Conservation (phyloP, 1,140 invertebrate species). For the Listronotus bonariensis region DNA sequence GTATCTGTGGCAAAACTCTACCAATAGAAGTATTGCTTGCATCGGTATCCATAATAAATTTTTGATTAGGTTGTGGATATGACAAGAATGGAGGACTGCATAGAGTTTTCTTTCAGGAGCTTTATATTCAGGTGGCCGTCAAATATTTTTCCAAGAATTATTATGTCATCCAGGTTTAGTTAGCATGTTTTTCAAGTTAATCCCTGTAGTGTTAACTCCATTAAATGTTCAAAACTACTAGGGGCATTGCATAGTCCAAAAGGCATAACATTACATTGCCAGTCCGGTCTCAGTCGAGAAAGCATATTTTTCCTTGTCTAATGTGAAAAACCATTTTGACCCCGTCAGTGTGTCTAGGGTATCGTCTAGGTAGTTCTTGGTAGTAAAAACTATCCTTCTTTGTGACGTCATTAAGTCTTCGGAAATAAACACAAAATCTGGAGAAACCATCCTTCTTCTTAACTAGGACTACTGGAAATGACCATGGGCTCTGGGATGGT, state of each 20-base stretch:
- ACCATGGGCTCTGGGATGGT: too few relatives aligned
- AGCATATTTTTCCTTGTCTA: constrained; percentile 40
- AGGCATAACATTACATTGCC: constrained; percentile 50
- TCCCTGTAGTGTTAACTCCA: constrained; percentile 33
- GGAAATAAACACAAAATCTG: constrained; percentile 37
- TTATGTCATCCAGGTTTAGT: constrained; percentile 54
- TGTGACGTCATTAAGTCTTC: constrained; percentile 39
- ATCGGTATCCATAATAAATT: too few relatives aligned
- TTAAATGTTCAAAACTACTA: constrained; percentile 41
- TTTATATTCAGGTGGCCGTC: constrained; percentile 53
- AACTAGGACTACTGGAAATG: constrained; percentile 1
- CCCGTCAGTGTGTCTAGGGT: too few relatives aligned
- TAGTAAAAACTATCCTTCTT: too few relatives aligned
- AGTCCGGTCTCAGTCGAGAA: constrained; percentile 40
- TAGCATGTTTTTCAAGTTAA: constrained; percentile 37
- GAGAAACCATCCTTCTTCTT: constrained; percentile 38
- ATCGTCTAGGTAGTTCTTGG: too few relatives aligned
- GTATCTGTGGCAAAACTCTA: too few relatives aligned
- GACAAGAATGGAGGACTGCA: constrained; percentile 6
- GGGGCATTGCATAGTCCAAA: constrained; percentile 51
- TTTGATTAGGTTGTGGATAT: constrained; percentile 1
- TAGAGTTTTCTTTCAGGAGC: neutral
- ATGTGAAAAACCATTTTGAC: too few relatives aligned
- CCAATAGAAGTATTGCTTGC: too few relatives aligned
- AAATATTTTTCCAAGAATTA: constrained; percentile 48